Conservation (phyloP, 53 echinoderm and acorn worm species). For the Echinarachnius parma region DNA sequence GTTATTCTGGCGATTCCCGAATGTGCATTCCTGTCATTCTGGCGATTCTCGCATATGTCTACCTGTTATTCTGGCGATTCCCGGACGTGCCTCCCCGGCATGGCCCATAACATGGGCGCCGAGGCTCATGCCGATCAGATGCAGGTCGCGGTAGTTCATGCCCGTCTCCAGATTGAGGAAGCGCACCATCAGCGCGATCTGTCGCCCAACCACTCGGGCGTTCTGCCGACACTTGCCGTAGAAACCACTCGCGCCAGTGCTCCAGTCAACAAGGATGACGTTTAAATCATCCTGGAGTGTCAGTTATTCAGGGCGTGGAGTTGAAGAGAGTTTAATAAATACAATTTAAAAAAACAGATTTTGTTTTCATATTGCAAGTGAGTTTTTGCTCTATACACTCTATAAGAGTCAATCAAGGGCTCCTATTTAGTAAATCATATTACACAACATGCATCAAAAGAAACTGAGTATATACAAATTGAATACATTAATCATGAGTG, state of each 20-base stretch:
- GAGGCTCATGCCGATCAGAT: slow-evolving; percentile 80
- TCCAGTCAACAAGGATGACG: slow-evolving; percentile 82
- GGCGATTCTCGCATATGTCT: no score
- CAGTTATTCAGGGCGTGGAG: no score
- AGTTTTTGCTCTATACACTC: no score
- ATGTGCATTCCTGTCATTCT: no score
- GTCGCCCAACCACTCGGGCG: slow-evolving; percentile 74
- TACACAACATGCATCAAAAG: neutral
- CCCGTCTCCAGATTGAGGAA: slow-evolving; percentile 43
- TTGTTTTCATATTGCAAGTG: neutral
- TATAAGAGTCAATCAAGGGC: no score
- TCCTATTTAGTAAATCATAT: no score
- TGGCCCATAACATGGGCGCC: slow-evolving; percentile 87
- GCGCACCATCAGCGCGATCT: slow-evolving; percentile 46
- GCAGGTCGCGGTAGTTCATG: slow-evolving; percentile 41
- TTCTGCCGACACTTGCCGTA: slow-evolving; percentile 74
- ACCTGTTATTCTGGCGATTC: slow-evolving; percentile 83
- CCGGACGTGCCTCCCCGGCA: slow-evolving; percentile 61
- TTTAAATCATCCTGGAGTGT: slow-evolving; percentile 81
- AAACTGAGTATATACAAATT: neutral
- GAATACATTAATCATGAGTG: neutral
- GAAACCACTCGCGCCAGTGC: slow-evolving; percentile 57
- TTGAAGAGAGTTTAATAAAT: no score
- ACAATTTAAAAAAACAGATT: no score
- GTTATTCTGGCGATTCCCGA: no score